Evolutionary conservation across 1,140 invertebrate genomes (phyloP), one percentile per base, ranked within the genome.

Genomic region (Tribolium castaneum): DNA sequence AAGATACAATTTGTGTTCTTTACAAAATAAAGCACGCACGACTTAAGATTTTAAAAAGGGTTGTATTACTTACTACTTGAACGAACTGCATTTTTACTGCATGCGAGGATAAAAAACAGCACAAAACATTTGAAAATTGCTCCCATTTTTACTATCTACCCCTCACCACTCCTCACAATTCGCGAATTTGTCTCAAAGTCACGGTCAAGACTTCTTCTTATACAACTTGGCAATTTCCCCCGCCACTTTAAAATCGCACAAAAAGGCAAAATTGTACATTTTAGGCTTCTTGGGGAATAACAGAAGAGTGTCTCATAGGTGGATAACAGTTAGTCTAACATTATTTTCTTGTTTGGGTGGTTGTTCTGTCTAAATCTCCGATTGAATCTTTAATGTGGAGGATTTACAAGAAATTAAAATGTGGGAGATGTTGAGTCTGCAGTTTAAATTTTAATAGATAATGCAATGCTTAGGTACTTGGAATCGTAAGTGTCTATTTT

Each of bases 181-280:
- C 59, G 59, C 59, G 59, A 66, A 66, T 66, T 66, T 66, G 30
- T 66, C 45, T 66, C 59, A 66, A 66, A 66, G 59, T 66, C 59
- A 66, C 59, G 59, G 59, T 66, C 59, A 66, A 35, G 59, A 35
- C 59, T 66, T 66, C 59, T 66, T 66, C 59, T 66, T 66, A 66
- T 66, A 66, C 59, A 66, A 14, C 7, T 19, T 35, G 59, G 54
- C 22, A 59, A 22, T 59, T 66, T 66, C 59, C 59, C 59, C 59
- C 59, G 59, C 59, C 59, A 66, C 59, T 12, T 35, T 7, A 35
- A 66, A 66, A 59, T 59, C 54, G 54, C 14, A 30, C 59, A 66
- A 66, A 66, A 66, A 66, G 59, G 59, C 59, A 66, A 66, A 66
- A 66, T 66, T 35, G 25, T 66, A 22, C 54, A 59, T 59, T 59